A percentile compares a stretch with the other conserved stretches of the same genome.
Conservation (phyloP, 2,888 invertebrate genomes). For the Dorcus hopei region DNA sequence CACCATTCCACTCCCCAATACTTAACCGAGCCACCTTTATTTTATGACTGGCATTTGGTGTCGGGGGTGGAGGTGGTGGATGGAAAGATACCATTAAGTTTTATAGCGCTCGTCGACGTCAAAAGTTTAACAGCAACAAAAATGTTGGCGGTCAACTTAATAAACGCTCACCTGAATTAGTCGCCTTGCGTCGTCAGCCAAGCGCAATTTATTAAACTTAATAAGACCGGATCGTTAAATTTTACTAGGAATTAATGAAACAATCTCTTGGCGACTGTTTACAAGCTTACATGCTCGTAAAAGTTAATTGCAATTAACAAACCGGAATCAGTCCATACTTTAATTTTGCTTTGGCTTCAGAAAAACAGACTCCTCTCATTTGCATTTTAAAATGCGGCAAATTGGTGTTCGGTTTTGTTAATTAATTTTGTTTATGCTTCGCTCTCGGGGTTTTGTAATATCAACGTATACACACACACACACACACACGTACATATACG, state of each 20-base stretch:
- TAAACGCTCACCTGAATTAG: neutral
- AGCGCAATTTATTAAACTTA: neutral
- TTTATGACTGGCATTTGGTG: conserved; percentile 15
- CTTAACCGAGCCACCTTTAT: conserved; percentile 7
- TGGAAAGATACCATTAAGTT: conserved; percentile 26
- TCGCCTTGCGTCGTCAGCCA: neutral
- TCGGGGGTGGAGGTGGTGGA: conserved; percentile 14
- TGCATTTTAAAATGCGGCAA: too few relatives aligned
- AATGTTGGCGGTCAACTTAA: too few relatives aligned
- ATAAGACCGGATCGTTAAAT: neutral
- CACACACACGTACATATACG: too few relatives aligned
- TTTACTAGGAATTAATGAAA: neutral
- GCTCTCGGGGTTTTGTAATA: too few relatives aligned
- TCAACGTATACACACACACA: too few relatives aligned
- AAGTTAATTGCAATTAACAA: neutral
- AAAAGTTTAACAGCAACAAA: too few relatives aligned
- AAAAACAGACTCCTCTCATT: too few relatives aligned
- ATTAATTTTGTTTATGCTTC: too few relatives aligned
- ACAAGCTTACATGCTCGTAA: neutral
- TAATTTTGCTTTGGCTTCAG: too few relatives aligned
- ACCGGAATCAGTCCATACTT: neutral
- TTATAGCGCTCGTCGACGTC: conserved; percentile 11
- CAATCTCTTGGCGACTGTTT: neutral
- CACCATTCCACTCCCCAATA: conserved; percentile 3
- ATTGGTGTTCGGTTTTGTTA: too few relatives aligned